Conservation (phyloP, 2,888 invertebrate genomes). For the Argyra leucocephala region DNA sequence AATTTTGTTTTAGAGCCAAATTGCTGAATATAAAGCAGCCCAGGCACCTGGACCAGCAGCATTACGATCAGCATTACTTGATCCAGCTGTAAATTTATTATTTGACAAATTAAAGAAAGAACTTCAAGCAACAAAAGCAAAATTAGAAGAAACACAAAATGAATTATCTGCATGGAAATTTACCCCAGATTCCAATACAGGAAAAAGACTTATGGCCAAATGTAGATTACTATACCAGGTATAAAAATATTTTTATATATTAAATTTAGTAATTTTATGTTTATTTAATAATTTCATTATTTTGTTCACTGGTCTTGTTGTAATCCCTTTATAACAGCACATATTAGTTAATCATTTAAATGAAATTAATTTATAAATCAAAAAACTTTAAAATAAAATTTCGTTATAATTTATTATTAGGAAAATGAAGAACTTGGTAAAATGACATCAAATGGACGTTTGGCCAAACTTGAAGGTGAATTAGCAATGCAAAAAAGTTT, state of each 20-base stretch:
- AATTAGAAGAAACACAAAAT: constrained; percentile 92
- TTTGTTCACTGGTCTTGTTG: not conserved
- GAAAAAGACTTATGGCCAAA: constrained; percentile 95
- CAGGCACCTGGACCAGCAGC: constrained; percentile 70
- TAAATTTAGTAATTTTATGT: not conserved
- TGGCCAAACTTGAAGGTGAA: constrained; percentile 92
- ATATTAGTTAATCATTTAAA: no score
- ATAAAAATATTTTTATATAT: not conserved
- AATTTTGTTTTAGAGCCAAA: constrained; percentile 65
- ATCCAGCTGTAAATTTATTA: constrained; percentile 91
- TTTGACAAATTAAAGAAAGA: constrained; percentile 86
- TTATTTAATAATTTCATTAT: no score
- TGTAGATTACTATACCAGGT: constrained; percentile 81
- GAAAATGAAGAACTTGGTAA: constrained; percentile 96
- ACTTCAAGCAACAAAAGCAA: constrained; percentile 76
- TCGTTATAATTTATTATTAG: constrained; percentile 17
- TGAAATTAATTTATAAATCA: no score
- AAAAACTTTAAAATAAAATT: no score
- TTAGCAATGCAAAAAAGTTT: constrained; percentile 89
- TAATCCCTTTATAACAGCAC: no score
- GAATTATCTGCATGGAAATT: constrained; percentile 98
- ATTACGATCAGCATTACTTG: constrained; percentile 73
- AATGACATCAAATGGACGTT: constrained; percentile 86
- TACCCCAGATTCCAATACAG: constrained; percentile 97
- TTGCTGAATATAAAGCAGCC: constrained; percentile 82